Base-by-base conservation (phyloP, 2,113 vertebrate genomes). In the Condylura cristata region DNA sequence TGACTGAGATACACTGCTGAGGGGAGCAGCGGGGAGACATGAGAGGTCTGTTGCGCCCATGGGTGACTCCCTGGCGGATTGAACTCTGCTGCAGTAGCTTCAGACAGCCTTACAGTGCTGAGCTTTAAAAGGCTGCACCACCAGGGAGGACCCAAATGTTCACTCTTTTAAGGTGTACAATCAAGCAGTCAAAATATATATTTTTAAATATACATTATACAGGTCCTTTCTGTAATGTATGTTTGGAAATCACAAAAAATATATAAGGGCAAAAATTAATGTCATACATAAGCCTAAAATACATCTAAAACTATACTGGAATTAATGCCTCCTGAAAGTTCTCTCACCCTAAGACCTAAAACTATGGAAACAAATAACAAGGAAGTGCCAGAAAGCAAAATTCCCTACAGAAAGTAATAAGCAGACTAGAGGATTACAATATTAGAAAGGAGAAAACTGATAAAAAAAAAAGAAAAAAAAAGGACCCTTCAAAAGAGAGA, bases 381-480 rank as follows among this genome's bases (percentile, higher is more conserved):
- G 18, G 34, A 53, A 37, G 24, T 14, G 41, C 26, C 65, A 37
- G 32, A 39, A 71, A 85, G 79, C 60, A 75, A 87, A 87, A 88
- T 91, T 70, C 61, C 32, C 63, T 61, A 16, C 39, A 92, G 34
- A 14, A 86, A 63, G 51, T 75, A 86, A 39, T 13, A 9, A 86
- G 48, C 46, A 83, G 30, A 65, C 46, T 20, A 86, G 53, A 71
- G 63, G n/a, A 16, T 34, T 41, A 70, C 16, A 65, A 74, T 1
- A 0, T 63, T 74, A 41, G 71, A 76, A 51, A 39, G 16, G 4
- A 30, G 72, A 56, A 66, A 75, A 75, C 22, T 14, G 58, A 74
- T 18, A 72, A 32, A 71, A 56, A 79, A 84, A 91, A 86, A 71
- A 56, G 84, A 84, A 91, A 86, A 65, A 71, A 10, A 81, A 51